These are phyloP conservation scores for Limnothrissa miodon DNA, from an alignment of 2,113 vertebrate genomes.

Conservation along the genomic window DNA sequence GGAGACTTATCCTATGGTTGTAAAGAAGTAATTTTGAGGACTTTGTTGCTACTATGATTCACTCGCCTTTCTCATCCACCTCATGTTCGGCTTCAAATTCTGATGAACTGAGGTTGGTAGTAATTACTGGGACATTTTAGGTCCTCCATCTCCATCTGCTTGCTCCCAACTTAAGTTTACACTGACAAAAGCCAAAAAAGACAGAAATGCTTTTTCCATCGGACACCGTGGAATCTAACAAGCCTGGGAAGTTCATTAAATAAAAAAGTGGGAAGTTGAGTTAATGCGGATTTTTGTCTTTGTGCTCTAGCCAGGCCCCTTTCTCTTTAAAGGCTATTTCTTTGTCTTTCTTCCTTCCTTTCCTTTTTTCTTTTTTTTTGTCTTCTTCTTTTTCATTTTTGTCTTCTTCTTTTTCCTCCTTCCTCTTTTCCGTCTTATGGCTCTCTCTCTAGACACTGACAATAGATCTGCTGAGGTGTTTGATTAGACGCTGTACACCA, in stretches of 20 bases:
- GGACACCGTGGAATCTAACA: not conserved
- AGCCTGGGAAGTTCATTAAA: no score
- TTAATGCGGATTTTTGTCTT: no score
- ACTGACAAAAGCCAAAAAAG: not conserved
- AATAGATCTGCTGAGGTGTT: not conserved
- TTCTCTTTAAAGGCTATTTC: not conserved
- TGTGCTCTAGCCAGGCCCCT: not conserved
- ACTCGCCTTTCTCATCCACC: not conserved
- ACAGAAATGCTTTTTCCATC: no score
- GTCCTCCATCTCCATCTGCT: not conserved
- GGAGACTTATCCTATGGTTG: not conserved
- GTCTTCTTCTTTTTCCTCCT: not conserved
- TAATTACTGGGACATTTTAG: not conserved
- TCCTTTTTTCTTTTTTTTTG: no score
- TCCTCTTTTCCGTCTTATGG: not conserved
- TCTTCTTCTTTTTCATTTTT: no score
- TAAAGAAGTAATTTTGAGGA: conserved; percentile 8
- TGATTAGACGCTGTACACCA: not conserved
- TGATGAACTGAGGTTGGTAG: not conserved
- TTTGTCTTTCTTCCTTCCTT: no score
- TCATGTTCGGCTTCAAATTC: not conserved
- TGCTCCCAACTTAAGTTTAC: not conserved
- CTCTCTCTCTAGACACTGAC: not conserved
- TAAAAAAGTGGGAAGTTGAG: no score
- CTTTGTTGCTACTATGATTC: not conserved